A percentile compares a stretch with the other conserved stretches of the same genome.
These are phyloP conservation scores for Syngnathoides biaculeatus DNA, from an alignment of 2,113 vertebrate species.

Conservation along the genomic window DNA sequence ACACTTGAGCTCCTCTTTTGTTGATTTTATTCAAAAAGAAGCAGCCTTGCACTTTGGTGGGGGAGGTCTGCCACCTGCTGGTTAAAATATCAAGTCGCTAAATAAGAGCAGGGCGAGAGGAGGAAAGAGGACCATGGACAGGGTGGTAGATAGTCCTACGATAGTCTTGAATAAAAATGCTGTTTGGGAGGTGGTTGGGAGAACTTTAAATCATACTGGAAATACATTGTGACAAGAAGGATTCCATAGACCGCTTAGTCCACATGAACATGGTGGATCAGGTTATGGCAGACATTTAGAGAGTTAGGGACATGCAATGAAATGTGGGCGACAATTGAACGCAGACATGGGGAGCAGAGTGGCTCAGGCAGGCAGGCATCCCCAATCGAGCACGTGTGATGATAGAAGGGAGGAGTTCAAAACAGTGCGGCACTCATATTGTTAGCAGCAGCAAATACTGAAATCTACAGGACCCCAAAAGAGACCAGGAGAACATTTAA, in stretches of 20 bases:
- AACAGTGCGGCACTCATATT: constrained; percentile 12
- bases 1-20: constrained; percentile 17
- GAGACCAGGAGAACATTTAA: background rate
- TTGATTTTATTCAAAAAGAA: constrained; percentile 11
- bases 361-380: constrained; percentile 66
- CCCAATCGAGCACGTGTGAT: constrained; percentile 47
- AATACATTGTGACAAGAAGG: constrained; percentile 1
- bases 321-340: constrained; percentile 32
- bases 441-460: constrained; percentile 50
- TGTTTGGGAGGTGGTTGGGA: constrained; percentile 1
- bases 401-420: constrained; percentile 26
- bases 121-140: constrained; percentile 1
- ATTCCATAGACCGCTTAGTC: constrained; percentile 7
- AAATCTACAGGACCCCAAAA: constrained; percentile 9
- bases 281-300: constrained; percentile 58
- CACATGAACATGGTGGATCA: background rate
- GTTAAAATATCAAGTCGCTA: constrained; percentile 45
- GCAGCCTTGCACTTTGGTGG: constrained; percentile 30
- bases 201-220: constrained; percentile 23
- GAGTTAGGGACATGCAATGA: constrained; percentile 68
- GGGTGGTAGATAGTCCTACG: constrained; percentile 31
- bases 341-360: constrained; percentile 77
- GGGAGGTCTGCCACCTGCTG: constrained; percentile 52
- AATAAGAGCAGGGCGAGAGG: constrained; percentile 45
- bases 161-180: constrained; percentile 8